Conservation (phyloP, 2,888 invertebrate genomes). For the Drosophila affinis region DNA sequence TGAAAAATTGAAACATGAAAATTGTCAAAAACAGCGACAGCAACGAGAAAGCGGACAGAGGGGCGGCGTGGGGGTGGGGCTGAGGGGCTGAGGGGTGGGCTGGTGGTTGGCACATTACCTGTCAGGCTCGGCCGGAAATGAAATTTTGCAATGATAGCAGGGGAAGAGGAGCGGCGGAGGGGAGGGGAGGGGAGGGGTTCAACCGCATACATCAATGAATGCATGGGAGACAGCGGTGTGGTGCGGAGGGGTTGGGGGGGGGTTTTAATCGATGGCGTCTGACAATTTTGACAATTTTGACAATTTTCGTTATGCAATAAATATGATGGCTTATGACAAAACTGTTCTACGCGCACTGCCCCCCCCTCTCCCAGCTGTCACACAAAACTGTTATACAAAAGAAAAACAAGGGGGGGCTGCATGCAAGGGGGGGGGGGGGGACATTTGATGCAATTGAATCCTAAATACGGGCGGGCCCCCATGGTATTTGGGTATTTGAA, state of each 20-base stretch:
- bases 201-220: conserved; percentile 44
- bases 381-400: conserved; percentile 48
- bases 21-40: conserved; percentile 74
- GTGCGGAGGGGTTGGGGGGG: neutral
- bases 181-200: neutral
- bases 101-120: conserved; percentile 64
- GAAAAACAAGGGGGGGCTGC: too few relatives aligned
- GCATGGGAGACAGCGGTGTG: conserved; percentile 8
- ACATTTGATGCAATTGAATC: too few relatives aligned
- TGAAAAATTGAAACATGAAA: conserved; percentile 79
- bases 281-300: conserved; percentile 74
- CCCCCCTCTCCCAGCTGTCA: conserved; percentile 18
- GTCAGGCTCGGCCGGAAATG: conserved; percentile 68
- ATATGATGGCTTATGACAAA: conserved; percentile 49
- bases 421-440: too few relatives aligned
- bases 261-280: conserved; percentile 24
- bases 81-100: too few relatives aligned
- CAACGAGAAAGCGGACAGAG: neutral
- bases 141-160: conserved; percentile 71
- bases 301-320: conserved; percentile 76
- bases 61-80: neutral
- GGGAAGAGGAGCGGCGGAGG: neutral
- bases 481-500: too few relatives aligned
- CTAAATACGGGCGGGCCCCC: too few relatives aligned
- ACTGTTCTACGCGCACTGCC: conserved; percentile 24